phyloP scores from a whole-genome alignment of 2,797 vertebrate species.

The Tragelaphus eurycerus region DNA sequence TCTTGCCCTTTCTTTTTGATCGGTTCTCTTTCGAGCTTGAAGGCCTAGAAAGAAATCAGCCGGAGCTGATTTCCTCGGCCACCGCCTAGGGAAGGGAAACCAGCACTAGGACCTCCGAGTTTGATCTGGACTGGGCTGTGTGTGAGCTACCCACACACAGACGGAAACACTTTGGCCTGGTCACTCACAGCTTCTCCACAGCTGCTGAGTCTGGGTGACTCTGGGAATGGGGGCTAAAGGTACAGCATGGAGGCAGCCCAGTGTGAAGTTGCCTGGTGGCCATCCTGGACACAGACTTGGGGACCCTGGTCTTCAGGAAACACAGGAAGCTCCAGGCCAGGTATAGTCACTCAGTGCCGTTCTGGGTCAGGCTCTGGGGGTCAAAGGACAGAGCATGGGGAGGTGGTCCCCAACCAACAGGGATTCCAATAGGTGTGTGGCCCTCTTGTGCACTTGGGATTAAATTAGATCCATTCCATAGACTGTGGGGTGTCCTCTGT shows the following conservation, averaged over 20 bases:
- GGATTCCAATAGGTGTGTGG: background rate
- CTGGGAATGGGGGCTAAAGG: background rate
- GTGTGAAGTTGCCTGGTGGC: background rate
- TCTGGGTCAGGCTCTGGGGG: background rate
- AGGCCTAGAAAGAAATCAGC: background rate
- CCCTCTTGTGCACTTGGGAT: background rate
- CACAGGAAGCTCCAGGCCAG: background rate
- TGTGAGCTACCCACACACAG: background rate
- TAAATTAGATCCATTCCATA: background rate
- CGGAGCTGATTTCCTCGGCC: background rate
- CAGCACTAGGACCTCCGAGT: background rate
- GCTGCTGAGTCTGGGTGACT: background rate
- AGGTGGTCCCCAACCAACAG: background rate
- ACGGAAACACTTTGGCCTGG: background rate
- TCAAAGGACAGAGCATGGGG: background rate
- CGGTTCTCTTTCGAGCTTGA: rapidly evolving
- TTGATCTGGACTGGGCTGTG: background rate
- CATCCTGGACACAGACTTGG: background rate
- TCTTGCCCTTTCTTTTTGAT: background rate
- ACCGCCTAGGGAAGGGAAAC: background rate
- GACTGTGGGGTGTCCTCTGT: background rate
- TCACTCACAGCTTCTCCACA: background rate
- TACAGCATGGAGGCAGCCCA: background rate
- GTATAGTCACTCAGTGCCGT: background rate
- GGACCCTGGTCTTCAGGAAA: background rate